These are phyloP conservation scores for Acanthurus tractus DNA, from an alignment of 2,797 vertebrate species.

Conservation along the genomic window DNA sequence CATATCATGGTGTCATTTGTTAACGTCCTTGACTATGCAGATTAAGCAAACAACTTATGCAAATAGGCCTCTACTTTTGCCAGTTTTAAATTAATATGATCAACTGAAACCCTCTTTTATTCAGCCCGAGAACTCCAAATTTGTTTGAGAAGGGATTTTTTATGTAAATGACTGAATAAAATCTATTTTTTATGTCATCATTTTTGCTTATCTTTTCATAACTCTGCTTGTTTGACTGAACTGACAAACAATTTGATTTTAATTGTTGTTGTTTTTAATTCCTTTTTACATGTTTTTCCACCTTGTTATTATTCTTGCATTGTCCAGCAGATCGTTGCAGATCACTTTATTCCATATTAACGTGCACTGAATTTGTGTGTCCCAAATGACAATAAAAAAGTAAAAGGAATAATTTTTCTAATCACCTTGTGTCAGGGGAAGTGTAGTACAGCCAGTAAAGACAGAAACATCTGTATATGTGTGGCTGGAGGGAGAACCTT, in stretches of 20 bases:
- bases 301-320: not conserved
- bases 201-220: slow-evolving; percentile 52
- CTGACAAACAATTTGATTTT: slow-evolving; percentile 1
- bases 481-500: not conserved
- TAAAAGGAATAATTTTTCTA: too few relatives aligned
- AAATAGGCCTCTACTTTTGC: slow-evolving; percentile 63
- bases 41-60: slow-evolving; percentile 79
- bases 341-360: not conserved
- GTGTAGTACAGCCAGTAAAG: not conserved
- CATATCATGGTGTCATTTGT: slow-evolving; percentile 69
- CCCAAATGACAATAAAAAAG: not conserved
- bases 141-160: slow-evolving; percentile 53
- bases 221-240: slow-evolving; percentile 44
- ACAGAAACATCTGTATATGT: not conserved
- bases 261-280: not conserved
- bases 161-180: slow-evolving; percentile 62
- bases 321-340: not conserved
- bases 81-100: slow-evolving; percentile 61
- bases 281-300: not conserved
- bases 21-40: slow-evolving; percentile 80
- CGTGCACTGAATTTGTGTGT: not conserved
- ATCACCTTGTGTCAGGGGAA: slow-evolving; percentile 3
- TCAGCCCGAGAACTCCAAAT: slow-evolving; percentile 36
- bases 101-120: slow-evolving; percentile 51
- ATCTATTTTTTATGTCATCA: slow-evolving; percentile 51